Base-by-base conservation (phyloP, 2,888 invertebrate species). In the Agrochola lota region DNA sequence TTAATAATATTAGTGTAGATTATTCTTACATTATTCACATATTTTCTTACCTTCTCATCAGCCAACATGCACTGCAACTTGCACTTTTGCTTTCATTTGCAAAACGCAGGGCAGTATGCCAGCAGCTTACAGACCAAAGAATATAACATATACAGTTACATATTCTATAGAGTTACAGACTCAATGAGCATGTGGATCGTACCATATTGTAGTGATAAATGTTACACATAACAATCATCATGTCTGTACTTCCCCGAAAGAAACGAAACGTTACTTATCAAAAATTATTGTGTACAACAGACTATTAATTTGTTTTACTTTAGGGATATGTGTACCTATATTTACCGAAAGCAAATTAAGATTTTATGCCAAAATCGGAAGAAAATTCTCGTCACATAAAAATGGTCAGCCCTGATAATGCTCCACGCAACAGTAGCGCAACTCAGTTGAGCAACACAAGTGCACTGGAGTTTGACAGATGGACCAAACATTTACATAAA, bases 401-500 rank as follows among this genome's bases (percentile, higher is more conserved):
- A 62, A 78, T 55, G 43, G 66, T 49, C 85, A 84, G 49, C 84
- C 78, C 80, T 82, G 63, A 78, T 71, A 81, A 70, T 64, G 59
- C 52, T 49, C 71, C 71, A 72, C 72, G 87, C 80, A 81, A 80
- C 77, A 73, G 73, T 67, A 84, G 81, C 81, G 80, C 81, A 86
- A 84, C 59, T 69, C 67, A 70, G 81, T 90, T 90, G 85, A 81
- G 87, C 87, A 91, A 90, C 84, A 82, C 74, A 49, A 81, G 82
- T 70, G 75, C 90, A 90, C 81, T 90, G 88, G 57, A 90, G 87
- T 90, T 84, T 90, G 88, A 91, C 91, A 88, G 86, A 89, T 80
- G 87, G 55, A 83, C 79, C 86, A 86, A 88, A 87, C 87, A 90
- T 91, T 91, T 91, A 91, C 90, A 90, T 91, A 91, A 91, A 90